Base-by-base conservation (phyloP, 2,113 vertebrate species). In the Tringa solitaria region DNA sequence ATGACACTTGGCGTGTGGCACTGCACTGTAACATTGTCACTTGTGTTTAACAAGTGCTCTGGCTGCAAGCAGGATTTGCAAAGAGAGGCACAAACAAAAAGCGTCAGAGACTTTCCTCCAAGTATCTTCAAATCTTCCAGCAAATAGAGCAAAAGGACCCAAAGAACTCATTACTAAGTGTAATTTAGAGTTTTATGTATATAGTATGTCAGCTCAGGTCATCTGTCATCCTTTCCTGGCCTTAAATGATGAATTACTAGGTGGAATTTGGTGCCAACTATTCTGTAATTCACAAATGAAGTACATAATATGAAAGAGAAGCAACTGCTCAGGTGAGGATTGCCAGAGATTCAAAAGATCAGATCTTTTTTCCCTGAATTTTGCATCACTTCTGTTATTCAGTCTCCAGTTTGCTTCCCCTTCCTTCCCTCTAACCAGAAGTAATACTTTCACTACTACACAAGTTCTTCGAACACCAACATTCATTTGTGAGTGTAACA, bases 1-100 rank as follows among this genome's bases (percentile, higher is more conserved):
- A 99, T 99, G 98, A 99, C 99, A 37, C 99, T 98, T 4, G 99
- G 98, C 0, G 98, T 98, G 90, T 98, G 98, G 96, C 99, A 99
- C 95, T 99, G 98, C 65, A 99, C 98, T 10, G 98, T 99, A 82
- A 99, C 98, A 9, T 98, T 99, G 69, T 99, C 99, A 87, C 97
- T 98, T 48, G 98, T 98, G 90, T 99, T 99, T 72, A 99, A 96
- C 97, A 99, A 97, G 88, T 98, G 97, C 78, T 99, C 99, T n/a
- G 99, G 98, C 99, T 99, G 90, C 75, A 53, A 96, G 94, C 65
- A 84, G 90, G 32, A 73, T 87, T 93, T 82, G 56, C 45, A 91
- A 64, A 83, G 81, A 61, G 26, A 88, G 39, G 79, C 39, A 56
- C 41, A 95, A 81, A 90, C 13, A 46, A 8, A n/a, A 51, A 83